These are phyloP conservation scores for Henicopernis longicauda DNA, from an alignment of 2,113 vertebrate species.

Conservation along the genomic window DNA sequence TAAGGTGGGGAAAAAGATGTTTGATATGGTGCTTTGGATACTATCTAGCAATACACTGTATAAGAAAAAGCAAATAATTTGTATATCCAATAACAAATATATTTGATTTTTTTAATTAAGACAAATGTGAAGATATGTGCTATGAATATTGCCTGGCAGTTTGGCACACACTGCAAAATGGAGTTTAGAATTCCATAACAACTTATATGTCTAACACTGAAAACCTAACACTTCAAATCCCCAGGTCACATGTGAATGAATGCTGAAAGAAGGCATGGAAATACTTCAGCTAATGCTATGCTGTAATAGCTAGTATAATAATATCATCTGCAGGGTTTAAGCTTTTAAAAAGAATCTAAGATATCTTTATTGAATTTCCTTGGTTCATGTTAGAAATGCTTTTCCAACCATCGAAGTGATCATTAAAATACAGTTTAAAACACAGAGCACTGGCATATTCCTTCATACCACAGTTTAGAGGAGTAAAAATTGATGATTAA, in stretches of 20 bases:
- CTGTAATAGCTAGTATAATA: not conserved
- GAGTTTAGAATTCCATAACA: not conserved
- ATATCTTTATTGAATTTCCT: not conserved
- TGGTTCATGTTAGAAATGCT: not conserved
- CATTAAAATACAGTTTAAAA: not conserved
- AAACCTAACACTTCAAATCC: not conserved
- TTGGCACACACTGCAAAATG: not conserved
- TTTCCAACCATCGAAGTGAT: not conserved
- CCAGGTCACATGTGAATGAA: not conserved
- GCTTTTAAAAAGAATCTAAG: not conserved
- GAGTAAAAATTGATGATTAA: not conserved
- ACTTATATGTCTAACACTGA: not conserved
- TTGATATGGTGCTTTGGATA: not conserved
- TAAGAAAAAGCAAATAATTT: not conserved
- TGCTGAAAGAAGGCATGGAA: not conserved
- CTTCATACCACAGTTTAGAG: not conserved
- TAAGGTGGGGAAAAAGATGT: not conserved
- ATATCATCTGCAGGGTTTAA: not conserved
- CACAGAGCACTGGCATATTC: not conserved
- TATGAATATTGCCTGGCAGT: not conserved
- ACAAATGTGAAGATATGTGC: rapidly evolving
- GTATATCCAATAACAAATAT: not conserved
- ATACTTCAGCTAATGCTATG: not conserved
- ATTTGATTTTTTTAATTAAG: not conserved
- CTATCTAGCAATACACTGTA: not conserved